Base-by-base conservation (phyloP, 1,140 invertebrate genomes). In the Nephotettix cincticeps region DNA sequence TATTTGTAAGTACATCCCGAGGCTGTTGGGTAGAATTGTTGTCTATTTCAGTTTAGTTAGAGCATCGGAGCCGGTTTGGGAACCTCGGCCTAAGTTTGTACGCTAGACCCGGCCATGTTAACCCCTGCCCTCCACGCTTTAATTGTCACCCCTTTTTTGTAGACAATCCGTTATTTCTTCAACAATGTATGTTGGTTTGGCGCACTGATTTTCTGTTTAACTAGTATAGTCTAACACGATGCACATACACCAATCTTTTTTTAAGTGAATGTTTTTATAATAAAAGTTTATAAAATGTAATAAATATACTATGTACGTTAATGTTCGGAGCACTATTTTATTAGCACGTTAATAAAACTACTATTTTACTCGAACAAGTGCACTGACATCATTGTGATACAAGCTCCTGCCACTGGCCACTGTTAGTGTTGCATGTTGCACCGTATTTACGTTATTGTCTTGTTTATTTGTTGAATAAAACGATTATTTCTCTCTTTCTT, bases 101-200 rank as follows among this genome's bases (percentile, higher is more conserved):
- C 56, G 56, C 56, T 61, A 29, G 21, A 54, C 23, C 32, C 32
- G 4, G 32, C 4, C 32, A 36, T 36, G 32, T 6, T 36, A 13
- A 61, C 56, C 56, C 56, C 56, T 25, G 23, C 23, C 25, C 56
- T 25, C 47, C 56, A 14, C 14, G 14, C 23, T 61, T 61, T 23
- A 25, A 14, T 61, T 19, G 23, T 61, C 56, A 61, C 56, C 13
- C 6, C 56, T 61, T 28, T 9, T 61, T 58, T 43, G n/a, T 56
- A 51, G 68, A 69, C 68, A 72, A 72, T 61, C 45, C n/a, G 61
- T 58, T 61, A 28, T 68, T 36, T 40, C 64, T 71, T 71, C 70
- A 45, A 51, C 63, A 71, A 36, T 64, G 51, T 43, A 67, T 56
- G 30, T 67, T 43, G 14, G 11, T 68, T 68, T 68, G 45, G 30